Base-by-base conservation (phyloP, 2,113 vertebrate genomes). In the Gnathonemus echidnorhynchus region DNA sequence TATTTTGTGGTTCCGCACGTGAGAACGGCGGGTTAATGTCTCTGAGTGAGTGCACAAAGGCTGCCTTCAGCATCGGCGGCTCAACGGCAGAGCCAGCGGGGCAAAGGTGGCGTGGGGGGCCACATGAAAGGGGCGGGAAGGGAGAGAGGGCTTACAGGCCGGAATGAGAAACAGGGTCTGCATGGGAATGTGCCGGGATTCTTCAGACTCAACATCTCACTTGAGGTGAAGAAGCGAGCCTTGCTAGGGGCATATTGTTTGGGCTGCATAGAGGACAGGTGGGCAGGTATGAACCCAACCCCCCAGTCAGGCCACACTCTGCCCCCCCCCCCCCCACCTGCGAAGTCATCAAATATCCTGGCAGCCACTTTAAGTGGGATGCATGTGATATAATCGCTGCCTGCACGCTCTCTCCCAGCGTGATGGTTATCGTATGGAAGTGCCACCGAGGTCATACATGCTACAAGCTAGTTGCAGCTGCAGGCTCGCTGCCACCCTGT, bases 41-140 rank as follows among this genome's bases (percentile, higher is more conserved):
- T 96, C 95, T 94, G 92, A 93, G 95, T 94, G 94, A 95, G 88
- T 91, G 89, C 91, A 96, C 95, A 96, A 96, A 95, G 95, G 94
- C 91, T 88, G 94, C 95, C 95, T 96, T 96, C 94, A 95, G 92
- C 93, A 93, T 90, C 91, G 92, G 93, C 94, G 94, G 95, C 94
- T 93, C 52, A 90, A 95, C 93, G 93, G 94, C 93, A 88, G 89
- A 93, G 91, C 92, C 35, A 49, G 52, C 11, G 21, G 50, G 89
- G 17, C 24, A 90, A 46, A 27, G 42, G 50, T 45, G 77, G 77
- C 19, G 17, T 42, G 49, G 49, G 42, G 42, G 50, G 35, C 19
- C 45, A 50, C 45, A 50, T 80, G 45, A 86, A 86, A 48, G 48
- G 74, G 74, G 15, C 3, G 15, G 74, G 74, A 42, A 80, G 74